Evolutionary conservation across 1,140 invertebrate species (phyloP).

Genomic region (Drosophila ironensis): DNA sequence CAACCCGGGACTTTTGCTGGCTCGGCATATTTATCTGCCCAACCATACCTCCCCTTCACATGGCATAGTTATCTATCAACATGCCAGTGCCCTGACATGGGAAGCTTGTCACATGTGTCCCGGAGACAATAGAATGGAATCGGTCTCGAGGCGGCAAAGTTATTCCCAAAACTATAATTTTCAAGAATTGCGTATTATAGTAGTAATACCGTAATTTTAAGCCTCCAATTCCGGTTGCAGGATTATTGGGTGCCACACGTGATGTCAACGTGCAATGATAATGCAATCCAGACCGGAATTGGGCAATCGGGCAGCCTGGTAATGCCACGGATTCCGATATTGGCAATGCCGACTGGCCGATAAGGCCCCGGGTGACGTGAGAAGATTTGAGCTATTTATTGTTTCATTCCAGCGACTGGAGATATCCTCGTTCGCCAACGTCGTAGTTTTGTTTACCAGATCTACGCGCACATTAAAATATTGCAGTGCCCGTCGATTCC

Average conservation of each 20-base stretch:
- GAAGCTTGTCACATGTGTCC: conserved; percentile 59
- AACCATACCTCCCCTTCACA: conserved; percentile 27
- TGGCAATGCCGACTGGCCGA: conserved; percentile 38
- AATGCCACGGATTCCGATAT: conserved; percentile 44
- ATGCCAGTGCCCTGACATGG: conserved; percentile 59
- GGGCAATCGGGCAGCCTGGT: conserved; percentile 8
- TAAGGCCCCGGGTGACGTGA: conserved; percentile 37
- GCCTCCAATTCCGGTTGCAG: neutral
- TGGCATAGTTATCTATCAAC: conserved; percentile 41
- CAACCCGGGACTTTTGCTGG: conserved; percentile 36
- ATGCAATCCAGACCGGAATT: conserved; percentile 20
- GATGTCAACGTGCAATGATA: conserved; percentile 40
- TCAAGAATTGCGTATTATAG: neutral
- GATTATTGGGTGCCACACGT: conserved; percentile 26
- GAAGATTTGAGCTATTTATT: conserved; percentile 48
- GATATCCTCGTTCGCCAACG: no score
- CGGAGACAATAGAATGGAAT: neutral
- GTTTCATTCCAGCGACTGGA: conserved; percentile 15
- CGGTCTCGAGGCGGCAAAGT: neutral
- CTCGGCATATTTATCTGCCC: conserved; percentile 51
- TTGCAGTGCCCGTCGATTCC: neutral
- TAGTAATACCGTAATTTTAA: neutral
- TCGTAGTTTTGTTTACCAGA: conserved; percentile 4
- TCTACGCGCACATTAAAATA: neutral
- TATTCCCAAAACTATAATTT: neutral